Percentiles rank a stretch among this genome's conserved stretches.
phyloP scores from a whole-genome alignment of 53 echinoderm and acorn worm genomes.

The Paelopatides confundens region DNA sequence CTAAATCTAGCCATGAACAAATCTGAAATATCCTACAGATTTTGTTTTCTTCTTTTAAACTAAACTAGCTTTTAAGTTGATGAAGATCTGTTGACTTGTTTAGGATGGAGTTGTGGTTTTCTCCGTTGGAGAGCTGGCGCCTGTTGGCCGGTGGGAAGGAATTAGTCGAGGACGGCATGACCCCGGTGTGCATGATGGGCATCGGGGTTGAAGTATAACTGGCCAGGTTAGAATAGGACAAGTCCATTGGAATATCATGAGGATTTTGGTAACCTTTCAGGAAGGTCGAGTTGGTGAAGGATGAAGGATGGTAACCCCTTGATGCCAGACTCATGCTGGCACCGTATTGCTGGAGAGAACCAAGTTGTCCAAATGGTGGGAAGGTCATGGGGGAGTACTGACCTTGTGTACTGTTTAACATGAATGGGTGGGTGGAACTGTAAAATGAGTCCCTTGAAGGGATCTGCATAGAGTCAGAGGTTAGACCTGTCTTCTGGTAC shows the following conservation, averaged over 20 bases:
- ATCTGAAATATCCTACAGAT: too few relatives aligned
- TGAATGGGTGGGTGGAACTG: slow-evolving; percentile 34
- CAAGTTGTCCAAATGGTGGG: slow-evolving; percentile 65
- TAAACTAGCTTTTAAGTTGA: slow-evolving; percentile 11
- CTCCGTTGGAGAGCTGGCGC: slow-evolving; percentile 11
- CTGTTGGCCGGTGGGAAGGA: slow-evolving; percentile 36
- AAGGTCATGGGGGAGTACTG: slow-evolving; percentile 39
- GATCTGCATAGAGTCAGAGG: neutral
- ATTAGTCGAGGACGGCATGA: slow-evolving; percentile 58
- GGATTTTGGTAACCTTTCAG: slow-evolving; percentile 81
- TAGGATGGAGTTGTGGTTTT: slow-evolving; percentile 3
- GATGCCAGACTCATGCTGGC: slow-evolving; percentile 82
- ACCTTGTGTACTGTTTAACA: slow-evolving; percentile 26
- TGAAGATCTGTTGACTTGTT: neutral
- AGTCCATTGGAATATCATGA: slow-evolving; percentile 94
- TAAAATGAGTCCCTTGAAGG: slow-evolving; percentile 24
- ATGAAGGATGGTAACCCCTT: slow-evolving; percentile 79
- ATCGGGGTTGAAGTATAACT: slow-evolving; percentile 65
- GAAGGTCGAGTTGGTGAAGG: slow-evolving; percentile 64
- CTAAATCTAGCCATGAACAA: too few relatives aligned
- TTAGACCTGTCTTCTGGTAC: neutral
- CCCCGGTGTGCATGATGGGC: slow-evolving; percentile 75
- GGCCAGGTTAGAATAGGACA: slow-evolving; percentile 86
- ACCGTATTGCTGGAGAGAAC: slow-evolving; percentile 84
- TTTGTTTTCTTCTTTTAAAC: too few relatives aligned